These are phyloP conservation scores for Calidris pygmaea DNA, from an alignment of 2,113 vertebrate species.

Conservation along the genomic window DNA sequence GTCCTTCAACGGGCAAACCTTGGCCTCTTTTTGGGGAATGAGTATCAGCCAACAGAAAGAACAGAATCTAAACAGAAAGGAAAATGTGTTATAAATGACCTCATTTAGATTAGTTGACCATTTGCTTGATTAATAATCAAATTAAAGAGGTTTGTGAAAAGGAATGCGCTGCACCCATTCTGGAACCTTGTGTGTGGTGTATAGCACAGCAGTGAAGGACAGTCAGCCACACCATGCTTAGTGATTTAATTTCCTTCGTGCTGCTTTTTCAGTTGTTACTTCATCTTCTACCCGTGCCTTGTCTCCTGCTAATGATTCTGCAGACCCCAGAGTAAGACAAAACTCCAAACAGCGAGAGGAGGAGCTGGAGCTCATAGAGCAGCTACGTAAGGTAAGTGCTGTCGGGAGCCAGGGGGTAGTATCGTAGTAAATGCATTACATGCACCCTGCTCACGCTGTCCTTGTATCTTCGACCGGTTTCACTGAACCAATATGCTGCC, in stretches of 20 bases:
- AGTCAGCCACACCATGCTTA: neutral
- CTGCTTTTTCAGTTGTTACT: constrained; percentile 51
- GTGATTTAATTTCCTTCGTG: neutral
- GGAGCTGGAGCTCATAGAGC: constrained; percentile 83
- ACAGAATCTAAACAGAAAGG: neutral
- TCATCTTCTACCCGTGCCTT: constrained; percentile 59
- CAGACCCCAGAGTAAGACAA: constrained; percentile 48
- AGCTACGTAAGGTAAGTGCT: constrained; percentile 86
- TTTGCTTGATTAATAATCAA: neutral
- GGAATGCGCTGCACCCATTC: neutral
- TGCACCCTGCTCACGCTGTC: neutral
- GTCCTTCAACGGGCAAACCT: neutral
- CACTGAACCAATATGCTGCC: neutral
- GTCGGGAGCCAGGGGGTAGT: neutral
- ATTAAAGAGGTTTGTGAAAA: neutral
- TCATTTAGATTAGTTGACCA: neutral
- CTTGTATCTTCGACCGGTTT: neutral
- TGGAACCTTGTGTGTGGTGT: neutral
- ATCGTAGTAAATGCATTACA: accelerated
- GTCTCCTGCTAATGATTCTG: constrained; percentile 55
- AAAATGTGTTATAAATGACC: neutral
- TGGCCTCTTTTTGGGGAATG: neutral
- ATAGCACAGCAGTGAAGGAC: neutral
- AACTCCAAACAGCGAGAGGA: constrained; percentile 76
- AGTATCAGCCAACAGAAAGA: neutral